Evolutionary conservation across 92 coral and sea anemone species (phyloP), one percentile per base, ranked within the genome.

Genomic region (Epizoanthus scotinus): DNA sequence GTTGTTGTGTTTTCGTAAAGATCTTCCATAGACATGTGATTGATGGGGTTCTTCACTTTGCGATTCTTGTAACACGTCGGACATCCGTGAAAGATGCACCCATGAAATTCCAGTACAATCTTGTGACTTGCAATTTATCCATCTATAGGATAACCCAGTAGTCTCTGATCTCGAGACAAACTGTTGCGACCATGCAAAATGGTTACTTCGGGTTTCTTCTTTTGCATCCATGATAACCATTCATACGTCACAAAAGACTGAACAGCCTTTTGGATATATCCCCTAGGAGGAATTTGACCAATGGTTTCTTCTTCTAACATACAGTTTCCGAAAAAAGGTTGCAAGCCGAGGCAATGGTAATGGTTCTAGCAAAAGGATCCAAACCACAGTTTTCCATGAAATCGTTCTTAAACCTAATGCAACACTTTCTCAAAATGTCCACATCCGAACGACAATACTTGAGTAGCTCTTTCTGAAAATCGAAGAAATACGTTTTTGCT

Each of bases 391-490:
- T n/a, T 0, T 0, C 19, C 20, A 4, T 28, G 2, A 81, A 81
- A 52, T 29, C 55, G 8, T 54, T 21, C 0, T 52, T 50, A 3
- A 67, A 81, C n/a, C 28, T 21, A 2, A 68, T 26, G 24, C 77
- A 81, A 28, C 84, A 81, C 12, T 78, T 31, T 0, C 84, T 31
- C 15, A 81, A 29, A 28, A 67, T 81, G 27, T 81, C 84, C 6
- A 67, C 75, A 9, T 80, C 77, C 0, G 84, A 80, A 0, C 22
- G 57, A 50, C 84, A 80, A 2, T 67, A 80, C 0, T 19, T n/a
- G 0, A 66, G 2, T 4, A 80, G 25, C 47, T 80, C 84, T 0
- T 65, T 54, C 53, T 22, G 24, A 24, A 80, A 65, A 1, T 80
- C 77, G 24, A 42, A 80, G 19, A 80, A 77, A 22, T 80, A 65